These are phyloP conservation scores for Holacanthella duospinosa DNA, from an alignment of 2,888 invertebrate genomes.

Conservation along the genomic window DNA sequence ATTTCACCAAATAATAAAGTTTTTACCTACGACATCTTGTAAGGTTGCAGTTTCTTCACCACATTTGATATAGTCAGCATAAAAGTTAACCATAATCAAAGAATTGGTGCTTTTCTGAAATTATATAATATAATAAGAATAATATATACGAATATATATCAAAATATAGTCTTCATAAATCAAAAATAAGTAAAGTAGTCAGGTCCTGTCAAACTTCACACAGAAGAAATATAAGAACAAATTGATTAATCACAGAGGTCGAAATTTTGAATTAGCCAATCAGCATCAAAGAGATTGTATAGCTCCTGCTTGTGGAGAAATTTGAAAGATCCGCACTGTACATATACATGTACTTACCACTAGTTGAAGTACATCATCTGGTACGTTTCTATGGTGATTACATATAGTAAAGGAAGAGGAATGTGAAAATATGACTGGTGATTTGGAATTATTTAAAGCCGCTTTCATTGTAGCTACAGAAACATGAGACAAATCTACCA, in stretches of 20 bases:
- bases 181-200: constrained; percentile 45
- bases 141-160: background rate
- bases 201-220: constrained; percentile 52
- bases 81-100: constrained; percentile 86
- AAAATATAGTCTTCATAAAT: background rate
- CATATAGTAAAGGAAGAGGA: constrained; percentile 52
- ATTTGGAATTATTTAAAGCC: constrained; percentile 49
- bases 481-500: too few species aligned
- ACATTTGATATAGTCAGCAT: constrained; percentile 72
- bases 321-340: constrained; percentile 50
- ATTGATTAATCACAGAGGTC: too few species aligned
- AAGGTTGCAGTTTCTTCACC: constrained; percentile 56
- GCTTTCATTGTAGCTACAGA: constrained; percentile 53
- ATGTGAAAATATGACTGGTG: too few species aligned
- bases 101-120: constrained; percentile 63
- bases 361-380: too few species aligned
- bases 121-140: background rate
- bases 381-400: too few species aligned
- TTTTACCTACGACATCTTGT: constrained; percentile 63
- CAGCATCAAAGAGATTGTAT: too few species aligned
- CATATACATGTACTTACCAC: too few species aligned
- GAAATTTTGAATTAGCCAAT: too few species aligned
- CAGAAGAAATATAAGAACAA: too few species aligned
- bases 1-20: constrained; percentile 40
- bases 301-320: too few species aligned